Evolutionary conservation across 2,113 vertebrate genomes (phyloP).

Genomic region (Perca fluviatilis): DNA sequence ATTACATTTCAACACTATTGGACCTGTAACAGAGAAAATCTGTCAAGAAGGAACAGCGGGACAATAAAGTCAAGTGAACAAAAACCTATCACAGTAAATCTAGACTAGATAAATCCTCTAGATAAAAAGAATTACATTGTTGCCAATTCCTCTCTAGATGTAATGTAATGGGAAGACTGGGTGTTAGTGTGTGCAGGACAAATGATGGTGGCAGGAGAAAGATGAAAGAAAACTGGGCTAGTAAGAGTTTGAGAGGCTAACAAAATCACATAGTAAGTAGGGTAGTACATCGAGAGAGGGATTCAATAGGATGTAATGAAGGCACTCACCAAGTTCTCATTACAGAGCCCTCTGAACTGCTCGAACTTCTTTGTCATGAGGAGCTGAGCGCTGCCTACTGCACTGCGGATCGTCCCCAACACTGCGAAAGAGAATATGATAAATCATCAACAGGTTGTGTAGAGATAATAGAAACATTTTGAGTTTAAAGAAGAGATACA

Average conservation of each 20-base stretch:
- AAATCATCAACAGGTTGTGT: background rate
- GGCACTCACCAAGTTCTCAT: conserved; percentile 89
- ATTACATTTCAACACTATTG: conserved; percentile 19
- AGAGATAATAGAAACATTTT: background rate
- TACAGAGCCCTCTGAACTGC: conserved; percentile 98
- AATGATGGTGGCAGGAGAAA: background rate
- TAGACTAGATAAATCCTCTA: background rate
- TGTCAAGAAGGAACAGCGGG: background rate
- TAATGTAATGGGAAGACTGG: background rate
- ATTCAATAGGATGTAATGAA: conserved; percentile 1
- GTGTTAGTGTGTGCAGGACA: background rate
- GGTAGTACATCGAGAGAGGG: background rate
- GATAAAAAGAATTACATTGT: background rate
- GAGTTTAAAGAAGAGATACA: background rate
- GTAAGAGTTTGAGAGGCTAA: background rate
- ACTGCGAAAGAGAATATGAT: conserved; percentile 79
- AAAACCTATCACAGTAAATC: background rate
- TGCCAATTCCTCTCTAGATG: background rate
- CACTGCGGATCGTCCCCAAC: conserved; percentile 96
- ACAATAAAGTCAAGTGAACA: background rate
- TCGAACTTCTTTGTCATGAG: conserved; percentile 99
- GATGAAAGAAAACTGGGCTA: background rate
- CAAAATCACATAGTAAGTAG: background rate
- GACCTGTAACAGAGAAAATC: background rate
- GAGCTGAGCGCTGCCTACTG: conserved; percentile 97